Evolutionary conservation across 2,113 vertebrate species (phyloP), one percentile per base, ranked within the genome.

Genomic region (Proterorhinus semilunaris): DNA sequence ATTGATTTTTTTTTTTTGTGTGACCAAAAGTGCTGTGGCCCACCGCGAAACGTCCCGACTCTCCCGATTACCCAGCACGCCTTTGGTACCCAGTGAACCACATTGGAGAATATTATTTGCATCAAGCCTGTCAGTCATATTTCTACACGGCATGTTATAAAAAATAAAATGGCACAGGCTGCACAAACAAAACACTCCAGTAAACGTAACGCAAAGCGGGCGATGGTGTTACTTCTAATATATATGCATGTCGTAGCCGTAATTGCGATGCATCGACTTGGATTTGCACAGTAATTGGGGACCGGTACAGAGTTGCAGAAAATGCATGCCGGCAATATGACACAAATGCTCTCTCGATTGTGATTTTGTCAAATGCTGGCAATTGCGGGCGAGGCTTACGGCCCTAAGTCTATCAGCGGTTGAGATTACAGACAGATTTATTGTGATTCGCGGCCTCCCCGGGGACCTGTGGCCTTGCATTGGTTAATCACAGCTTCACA

Each of bases 361-460:
- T 79, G 87, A 88, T 88, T 90, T 84, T 86, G 83, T 90, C 86
- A 91, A 88, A 90, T 90, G 85, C 84, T 86, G 87, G 86, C 87
- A 86, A 88, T 88, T 88, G 82, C 80, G 86, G 79, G 71, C 50
- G 45, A 65, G 76, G 88, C 82, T 91, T 89, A 89, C 49, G 49
- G 84, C 81, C 53, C 80, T 90, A 89, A 89, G 71, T 90, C 88
- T 88, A 90, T 91, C 88, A 89, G 88, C 86, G 81, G 86, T 86
- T 87, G 87, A 90, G 90, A 91, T 91, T 91, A 91, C 86, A 80
- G 87, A 86, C 88, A 90, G 88, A 91, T 91, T 91, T 89, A 85
- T 61, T 89, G 85, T 88, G 90, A 89, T 87, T 88, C 86, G 62
- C 87, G 68, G 5, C 76, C 69, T 88, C 90, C 77, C 82, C 8